A percentile compares a stretch with the other conserved stretches of the same genome.
Evolutionary conservation across 2,797 vertebrate species (phyloP).

Genomic region (Nasua narica): DNA sequence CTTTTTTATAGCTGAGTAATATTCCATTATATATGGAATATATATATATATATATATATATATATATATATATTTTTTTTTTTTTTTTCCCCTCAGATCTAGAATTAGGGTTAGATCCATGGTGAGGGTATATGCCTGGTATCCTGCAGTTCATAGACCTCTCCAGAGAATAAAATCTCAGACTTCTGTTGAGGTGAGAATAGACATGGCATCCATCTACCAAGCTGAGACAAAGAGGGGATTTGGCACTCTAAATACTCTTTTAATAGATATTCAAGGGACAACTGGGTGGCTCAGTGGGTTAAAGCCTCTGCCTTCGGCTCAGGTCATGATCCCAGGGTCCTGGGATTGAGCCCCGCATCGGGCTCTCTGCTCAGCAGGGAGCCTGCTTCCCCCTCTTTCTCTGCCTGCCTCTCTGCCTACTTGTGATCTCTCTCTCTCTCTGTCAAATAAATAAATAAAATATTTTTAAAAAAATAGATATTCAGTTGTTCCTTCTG

Average conservation of each 20-base stretch:
- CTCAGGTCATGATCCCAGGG: too few species aligned
- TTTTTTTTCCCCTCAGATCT: not conserved
- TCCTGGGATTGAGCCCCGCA: too few species aligned
- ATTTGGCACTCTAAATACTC: not conserved
- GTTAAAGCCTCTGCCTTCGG: too few species aligned
- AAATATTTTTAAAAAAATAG: too few species aligned
- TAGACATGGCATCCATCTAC: not conserved
- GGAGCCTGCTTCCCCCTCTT: too few species aligned
- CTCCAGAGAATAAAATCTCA: not conserved
- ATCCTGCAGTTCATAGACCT: not conserved
- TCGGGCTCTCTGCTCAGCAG: too few species aligned
- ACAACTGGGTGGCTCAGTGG: too few species aligned
- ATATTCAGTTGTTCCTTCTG: not conserved
- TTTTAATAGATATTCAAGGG: too few species aligned
- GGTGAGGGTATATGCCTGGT: not conserved
- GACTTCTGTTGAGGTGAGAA: not conserved
- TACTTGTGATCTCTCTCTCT: too few species aligned
- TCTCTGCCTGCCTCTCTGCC: too few species aligned
- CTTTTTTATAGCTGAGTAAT: not conserved
- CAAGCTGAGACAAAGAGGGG: not conserved
- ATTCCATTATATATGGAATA: not conserved
- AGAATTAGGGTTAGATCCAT: not conserved
- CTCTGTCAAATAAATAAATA: too few species aligned
- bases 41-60: not conserved
- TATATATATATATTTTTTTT: not conserved